Evolutionary conservation across 2,113 vertebrate species (phyloP), one percentile per base, ranked within the genome.

Genomic region (Hystrix cristata): DNA sequence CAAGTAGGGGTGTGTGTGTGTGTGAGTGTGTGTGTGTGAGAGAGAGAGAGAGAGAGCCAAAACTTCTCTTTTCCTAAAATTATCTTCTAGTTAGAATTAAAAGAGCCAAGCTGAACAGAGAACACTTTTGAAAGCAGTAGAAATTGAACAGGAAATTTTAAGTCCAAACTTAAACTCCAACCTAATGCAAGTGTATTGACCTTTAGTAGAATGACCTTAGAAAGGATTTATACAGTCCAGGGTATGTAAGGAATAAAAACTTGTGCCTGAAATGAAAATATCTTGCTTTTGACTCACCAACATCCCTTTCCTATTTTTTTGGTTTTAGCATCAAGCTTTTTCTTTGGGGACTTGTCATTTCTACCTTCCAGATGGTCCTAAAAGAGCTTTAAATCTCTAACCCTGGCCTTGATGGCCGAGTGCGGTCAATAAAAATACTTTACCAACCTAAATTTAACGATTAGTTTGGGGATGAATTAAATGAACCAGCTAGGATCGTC

Each of bases 121-220:
- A 90, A 86, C 15, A 34, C 13, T 57, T 97, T 96, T 96, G 65
- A 94, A 82, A 89, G 60, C 53, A 87, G 16, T 27, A 46, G 43
- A 93, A 85, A 82, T 51, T 19, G 85, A 64, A 69, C 43, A 69
- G 53, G 34, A 85, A 67, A 86, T 90, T 86, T 87, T 81, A 88
- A 95, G 59, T 72, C 38, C 76, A 65, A 72, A 7, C 25, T 90
- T 92, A 57, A 84, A 79, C 19, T 3, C 10, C 16, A 55, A n/a
- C 12, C 16, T 84, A 83, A 81, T 71, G n/a, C n/a, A 34, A 38
- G 29, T 84, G 29, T 48, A 34, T n/a, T 93, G 78, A 81, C 91
- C 46, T 93, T 91, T 81, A n/a, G 60, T 34, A 90, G 81, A 76
- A 95, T 51, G 14, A 65, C 62, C 76, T 89, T 65, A 80, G 31